These are phyloP conservation scores for Erpornis zantholeuca DNA, from an alignment of 2,113 vertebrate genomes.

Conservation along the genomic window DNA sequence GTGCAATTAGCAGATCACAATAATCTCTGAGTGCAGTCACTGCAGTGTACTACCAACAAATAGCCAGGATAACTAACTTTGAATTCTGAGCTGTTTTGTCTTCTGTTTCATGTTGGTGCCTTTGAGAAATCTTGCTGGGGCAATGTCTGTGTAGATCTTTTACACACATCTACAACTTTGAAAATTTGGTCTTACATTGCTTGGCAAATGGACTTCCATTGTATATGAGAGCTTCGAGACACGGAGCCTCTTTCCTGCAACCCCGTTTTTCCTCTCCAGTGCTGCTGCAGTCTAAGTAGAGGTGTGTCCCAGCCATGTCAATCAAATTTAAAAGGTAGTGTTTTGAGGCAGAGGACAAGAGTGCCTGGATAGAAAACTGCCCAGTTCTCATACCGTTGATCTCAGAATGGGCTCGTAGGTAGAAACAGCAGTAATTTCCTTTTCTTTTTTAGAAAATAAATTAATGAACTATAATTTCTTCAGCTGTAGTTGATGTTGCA, in stretches of 20 bases:
- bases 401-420: neutral
- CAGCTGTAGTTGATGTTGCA: neutral
- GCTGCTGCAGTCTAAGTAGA: neutral
- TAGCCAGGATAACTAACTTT: neutral
- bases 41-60: neutral
- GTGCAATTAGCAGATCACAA: neutral
- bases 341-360: neutral
- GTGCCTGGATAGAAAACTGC: neutral
- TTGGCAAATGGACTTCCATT: neutral
- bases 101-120: neutral
- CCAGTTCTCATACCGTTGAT: neutral
- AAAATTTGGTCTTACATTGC: neutral
- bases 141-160: neutral
- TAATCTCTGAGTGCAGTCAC: neutral
- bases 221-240: neutral
- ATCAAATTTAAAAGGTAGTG: neutral
- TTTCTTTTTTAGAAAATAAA: neutral
- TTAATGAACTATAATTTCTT: neutral
- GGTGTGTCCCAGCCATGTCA: neutral
- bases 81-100: neutral
- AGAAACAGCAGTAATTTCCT: neutral
- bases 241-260: accelerated
- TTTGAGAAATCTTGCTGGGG: neutral
- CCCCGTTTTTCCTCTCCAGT: neutral
- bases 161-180: neutral